These are phyloP conservation scores for Embiotoca jacksoni DNA, from an alignment of 2,113 vertebrate species.

Conservation along the genomic window DNA sequence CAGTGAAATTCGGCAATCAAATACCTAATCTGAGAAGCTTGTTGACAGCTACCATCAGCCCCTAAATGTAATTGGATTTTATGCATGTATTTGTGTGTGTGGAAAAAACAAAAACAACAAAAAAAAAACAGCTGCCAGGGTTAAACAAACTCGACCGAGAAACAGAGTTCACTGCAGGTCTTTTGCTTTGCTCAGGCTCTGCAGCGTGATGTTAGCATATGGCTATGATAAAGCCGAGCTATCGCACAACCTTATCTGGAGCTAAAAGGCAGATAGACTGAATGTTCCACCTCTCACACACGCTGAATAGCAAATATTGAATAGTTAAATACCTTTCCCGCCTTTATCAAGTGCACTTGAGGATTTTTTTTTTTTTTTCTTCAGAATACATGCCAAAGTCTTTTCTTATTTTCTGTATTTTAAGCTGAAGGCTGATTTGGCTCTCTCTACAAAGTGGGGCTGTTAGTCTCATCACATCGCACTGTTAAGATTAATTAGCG, in stretches of 20 bases:
- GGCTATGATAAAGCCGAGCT: slow-evolving; percentile 33
- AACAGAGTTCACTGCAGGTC: slow-evolving; percentile 34
- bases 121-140: slow-evolving; percentile 15
- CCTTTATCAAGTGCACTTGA: neutral
- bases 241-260: slow-evolving; percentile 43
- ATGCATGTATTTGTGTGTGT: neutral
- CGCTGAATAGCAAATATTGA: slow-evolving; percentile 44
- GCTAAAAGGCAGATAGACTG: slow-evolving; percentile 5
- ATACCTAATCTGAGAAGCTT: slow-evolving; percentile 17
- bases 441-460: neutral
- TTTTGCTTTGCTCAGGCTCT: slow-evolving; percentile 22
- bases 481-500: slow-evolving; percentile 36
- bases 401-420: neutral
- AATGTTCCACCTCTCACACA: slow-evolving; percentile 21
- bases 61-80: slow-evolving; percentile 26
- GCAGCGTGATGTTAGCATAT: slow-evolving; percentile 25
- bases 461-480: slow-evolving; percentile 9
- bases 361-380: neutral
- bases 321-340: slow-evolving; percentile 7
- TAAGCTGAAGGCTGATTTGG: neutral
- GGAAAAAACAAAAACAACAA: no score
- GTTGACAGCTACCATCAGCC: neutral
- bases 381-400: neutral
- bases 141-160: slow-evolving; percentile 21
- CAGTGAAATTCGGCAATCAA: slow-evolving; percentile 30